Conservation (phyloP, 2,888 invertebrate genomes). For the Matsumyia berberina region DNA sequence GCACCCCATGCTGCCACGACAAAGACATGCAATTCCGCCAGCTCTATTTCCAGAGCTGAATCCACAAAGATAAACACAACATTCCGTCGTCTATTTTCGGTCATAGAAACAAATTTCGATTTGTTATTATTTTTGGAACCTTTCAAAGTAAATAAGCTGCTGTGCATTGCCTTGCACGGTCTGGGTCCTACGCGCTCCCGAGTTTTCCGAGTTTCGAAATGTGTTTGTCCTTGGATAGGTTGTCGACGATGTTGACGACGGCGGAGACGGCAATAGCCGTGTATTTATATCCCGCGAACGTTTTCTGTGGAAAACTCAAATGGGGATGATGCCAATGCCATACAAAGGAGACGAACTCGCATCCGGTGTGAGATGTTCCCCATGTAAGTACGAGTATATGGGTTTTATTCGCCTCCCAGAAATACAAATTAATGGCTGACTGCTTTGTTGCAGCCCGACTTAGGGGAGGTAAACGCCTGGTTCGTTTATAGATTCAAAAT, state of each 20-base stretch:
- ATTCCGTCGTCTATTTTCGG: slow-evolving; percentile 64
- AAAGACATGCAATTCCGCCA: slow-evolving; percentile 35
- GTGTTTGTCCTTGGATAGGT: slow-evolving; percentile 69
- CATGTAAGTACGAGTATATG: slow-evolving; percentile 18
- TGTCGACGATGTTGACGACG: slow-evolving; percentile 3
- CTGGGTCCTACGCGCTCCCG: slow-evolving; percentile 34
- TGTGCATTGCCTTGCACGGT: slow-evolving; percentile 52
- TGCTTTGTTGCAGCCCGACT: slow-evolving; percentile 45
- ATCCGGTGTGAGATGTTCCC: slow-evolving; percentile 69
- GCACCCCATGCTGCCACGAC: slow-evolving; percentile 34
- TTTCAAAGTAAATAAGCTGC: slow-evolving; percentile 56
- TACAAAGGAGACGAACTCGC: slow-evolving; percentile 61
- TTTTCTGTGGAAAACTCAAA: slow-evolving; percentile 64
- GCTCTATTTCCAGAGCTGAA: slow-evolving; percentile 63
- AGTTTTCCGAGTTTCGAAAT: slow-evolving; percentile 45
- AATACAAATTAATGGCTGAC: slow-evolving; percentile 70
- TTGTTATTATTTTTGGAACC: slow-evolving; percentile 75
- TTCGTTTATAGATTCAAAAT: slow-evolving; percentile 69
- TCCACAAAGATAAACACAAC: slow-evolving; percentile 52
- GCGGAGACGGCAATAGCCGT: slow-evolving; percentile 25
- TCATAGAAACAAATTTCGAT: slow-evolving; percentile 66
- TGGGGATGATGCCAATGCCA: slow-evolving; percentile 63
- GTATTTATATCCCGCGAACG: slow-evolving; percentile 60
- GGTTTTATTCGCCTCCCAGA: slow-evolving; percentile 57
- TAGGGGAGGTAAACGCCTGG: slow-evolving; percentile 68